Evolutionary conservation across 2,113 vertebrate species (phyloP), one percentile per base, ranked within the genome.

Genomic region (Xiphias gladius): DNA sequence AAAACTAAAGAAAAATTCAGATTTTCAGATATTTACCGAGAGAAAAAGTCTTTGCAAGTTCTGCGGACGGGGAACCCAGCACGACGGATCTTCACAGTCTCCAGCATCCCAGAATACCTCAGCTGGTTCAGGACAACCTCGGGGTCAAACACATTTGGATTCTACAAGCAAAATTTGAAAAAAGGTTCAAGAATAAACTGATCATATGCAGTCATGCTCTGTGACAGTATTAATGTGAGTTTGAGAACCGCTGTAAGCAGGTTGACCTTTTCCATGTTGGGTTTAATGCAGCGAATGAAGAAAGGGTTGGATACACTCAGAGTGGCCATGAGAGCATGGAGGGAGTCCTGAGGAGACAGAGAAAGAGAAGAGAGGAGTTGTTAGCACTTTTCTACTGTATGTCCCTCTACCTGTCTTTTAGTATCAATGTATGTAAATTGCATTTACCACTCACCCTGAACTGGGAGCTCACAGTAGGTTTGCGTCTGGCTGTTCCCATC

Each of bases 251-350:
- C n/a, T n/a, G n/a, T n/a, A 14, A 76, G 59, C 13, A 61, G 58
- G 39, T 84, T 24, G 59, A 97, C 97, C 96, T 98, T 98, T 82
- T 97, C 82, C 87, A 96, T 96, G 89, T 98, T 98, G 89, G 97
- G 97, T 82, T 98, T 98, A 89, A 98, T 97, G 92, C 97, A 98
- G 84, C 97, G 97, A 70, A 98, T 96, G 90, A 98, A 98, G 91
- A 98, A 97, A 3, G 97, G 97, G 84, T 98, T 98, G 86, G 96
- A 98, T 6, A 96, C 95, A 79, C 96, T 97, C 67, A 98, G 95
- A 0, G 96, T 97, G 59, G 96, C 96, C 97, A 98, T 98, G 71
- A 98, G 92, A 32, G 97, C 94, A 63, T 98, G 97, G 43, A 98
- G 96, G 58, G 97, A 98, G 90, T 98, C 97, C 97, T 98, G 85